phyloP scores from a whole-genome alignment of 2,113 vertebrate genomes.

The Pluvialis apricaria region DNA sequence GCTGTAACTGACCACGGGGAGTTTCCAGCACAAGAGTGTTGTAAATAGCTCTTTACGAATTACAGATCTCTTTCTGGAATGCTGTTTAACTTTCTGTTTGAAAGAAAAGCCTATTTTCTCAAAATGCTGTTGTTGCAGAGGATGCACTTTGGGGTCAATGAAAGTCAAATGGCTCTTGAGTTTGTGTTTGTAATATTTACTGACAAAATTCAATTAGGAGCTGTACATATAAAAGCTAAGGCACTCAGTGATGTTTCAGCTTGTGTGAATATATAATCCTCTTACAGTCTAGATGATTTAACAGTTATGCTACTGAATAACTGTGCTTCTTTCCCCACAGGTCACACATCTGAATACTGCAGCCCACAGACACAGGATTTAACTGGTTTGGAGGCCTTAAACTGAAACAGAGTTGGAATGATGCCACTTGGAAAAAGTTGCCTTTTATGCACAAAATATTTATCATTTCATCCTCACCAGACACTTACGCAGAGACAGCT shows the following conservation, averaged over 20 bases:
- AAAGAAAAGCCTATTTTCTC: neutral
- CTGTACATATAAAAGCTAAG: neutral
- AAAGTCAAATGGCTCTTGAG: neutral
- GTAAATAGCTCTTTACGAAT: neutral
- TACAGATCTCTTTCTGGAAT: neutral
- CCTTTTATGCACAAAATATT: conserved; percentile 54
- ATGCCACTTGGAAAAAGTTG: conserved; percentile 3
- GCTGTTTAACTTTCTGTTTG: neutral
- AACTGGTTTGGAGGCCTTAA: neutral
- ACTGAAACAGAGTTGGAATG: neutral
- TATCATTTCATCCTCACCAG: conserved; percentile 27
- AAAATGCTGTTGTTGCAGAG: neutral
- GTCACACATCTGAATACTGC: neutral
- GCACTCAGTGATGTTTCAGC: neutral
- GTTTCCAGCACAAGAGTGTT: neutral
- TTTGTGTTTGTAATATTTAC: neutral
- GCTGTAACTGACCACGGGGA: neutral
- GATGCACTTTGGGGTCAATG: neutral
- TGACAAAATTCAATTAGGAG: neutral
- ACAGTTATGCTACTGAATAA: neutral
- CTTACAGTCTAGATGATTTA: neutral
- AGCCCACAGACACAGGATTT: neutral
- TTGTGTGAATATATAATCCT: conserved; percentile 17
- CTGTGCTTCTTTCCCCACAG: neutral
- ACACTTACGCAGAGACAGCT: neutral